Evolutionary conservation across 2,113 vertebrate genomes (phyloP).

Genomic region (Puma concolor): DNA sequence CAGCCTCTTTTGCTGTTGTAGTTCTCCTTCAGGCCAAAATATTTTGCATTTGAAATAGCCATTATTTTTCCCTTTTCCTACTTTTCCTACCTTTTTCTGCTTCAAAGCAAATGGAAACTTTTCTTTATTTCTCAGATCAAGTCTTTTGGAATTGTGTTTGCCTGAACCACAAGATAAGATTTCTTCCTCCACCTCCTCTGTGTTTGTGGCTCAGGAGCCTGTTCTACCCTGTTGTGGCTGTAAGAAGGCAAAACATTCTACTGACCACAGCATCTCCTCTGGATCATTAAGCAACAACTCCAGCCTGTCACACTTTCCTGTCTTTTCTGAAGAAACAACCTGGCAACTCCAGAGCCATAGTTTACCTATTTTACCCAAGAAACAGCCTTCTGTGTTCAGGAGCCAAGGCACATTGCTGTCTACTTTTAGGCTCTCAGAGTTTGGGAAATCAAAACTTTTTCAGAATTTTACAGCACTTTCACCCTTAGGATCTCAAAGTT

Average conservation of each 20-base stretch:
- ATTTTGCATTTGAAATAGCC: conserved; percentile 49
- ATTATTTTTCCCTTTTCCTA: neutral
- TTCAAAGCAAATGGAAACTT: conserved; percentile 49
- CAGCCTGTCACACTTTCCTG: conserved; percentile 20
- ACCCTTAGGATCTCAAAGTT: neutral
- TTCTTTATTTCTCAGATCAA: conserved; percentile 70
- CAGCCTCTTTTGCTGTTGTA: neutral
- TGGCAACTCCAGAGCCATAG: conserved; percentile 12
- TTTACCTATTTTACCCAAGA: conserved; percentile 20
- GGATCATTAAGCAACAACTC: conserved; percentile 16
- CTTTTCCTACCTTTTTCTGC: neutral
- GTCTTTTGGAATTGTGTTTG: conserved; percentile 6
- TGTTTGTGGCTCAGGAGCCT: conserved; percentile 1
- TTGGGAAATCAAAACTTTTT: conserved; percentile 27
- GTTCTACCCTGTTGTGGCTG: conserved; percentile 19
- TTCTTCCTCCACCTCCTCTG: conserved; percentile 58
- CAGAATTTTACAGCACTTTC: conserved; percentile 54
- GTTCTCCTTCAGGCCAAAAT: neutral
- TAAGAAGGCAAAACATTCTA: neutral
- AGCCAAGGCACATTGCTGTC: neutral
- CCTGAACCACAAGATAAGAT: neutral
- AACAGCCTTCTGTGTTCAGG: neutral
- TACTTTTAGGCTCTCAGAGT: conserved; percentile 1
- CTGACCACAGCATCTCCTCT: neutral
- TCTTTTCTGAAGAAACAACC: conserved; percentile 40